Evolutionary conservation across 2,113 vertebrate genomes (phyloP).

Genomic region (Addax nasomaculatus): DNA sequence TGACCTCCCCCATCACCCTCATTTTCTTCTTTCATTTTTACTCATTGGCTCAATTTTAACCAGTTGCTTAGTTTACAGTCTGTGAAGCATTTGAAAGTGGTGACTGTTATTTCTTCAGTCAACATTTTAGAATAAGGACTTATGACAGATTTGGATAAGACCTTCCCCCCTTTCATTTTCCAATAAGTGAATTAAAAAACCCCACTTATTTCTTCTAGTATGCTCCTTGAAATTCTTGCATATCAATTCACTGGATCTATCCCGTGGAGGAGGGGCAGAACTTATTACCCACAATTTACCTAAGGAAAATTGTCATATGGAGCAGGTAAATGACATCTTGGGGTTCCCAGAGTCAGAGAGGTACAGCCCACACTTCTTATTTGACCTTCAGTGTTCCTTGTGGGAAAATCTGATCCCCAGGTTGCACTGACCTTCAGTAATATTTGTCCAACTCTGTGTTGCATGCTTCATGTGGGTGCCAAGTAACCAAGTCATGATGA

Average conservation of each 20-base stretch:
- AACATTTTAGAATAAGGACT: background rate
- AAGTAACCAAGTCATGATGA: background rate
- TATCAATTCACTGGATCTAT: background rate
- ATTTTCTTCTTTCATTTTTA: background rate
- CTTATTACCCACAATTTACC: background rate
- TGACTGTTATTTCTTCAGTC: background rate
- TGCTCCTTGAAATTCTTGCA: background rate
- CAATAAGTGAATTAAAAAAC: background rate
- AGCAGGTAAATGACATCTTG: background rate
- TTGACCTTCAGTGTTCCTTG: background rate
- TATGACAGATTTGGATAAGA: background rate
- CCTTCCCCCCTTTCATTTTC: background rate
- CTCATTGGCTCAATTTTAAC: background rate
- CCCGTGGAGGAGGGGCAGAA: background rate
- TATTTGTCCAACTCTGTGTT: background rate
- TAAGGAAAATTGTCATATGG: background rate
- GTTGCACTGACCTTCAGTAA: background rate
- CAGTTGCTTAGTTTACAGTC: background rate
- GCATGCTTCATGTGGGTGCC: background rate
- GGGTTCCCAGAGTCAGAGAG: background rate
- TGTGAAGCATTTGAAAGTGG: background rate
- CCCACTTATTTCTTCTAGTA: background rate
- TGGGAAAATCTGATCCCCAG: background rate
- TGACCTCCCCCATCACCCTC: background rate
- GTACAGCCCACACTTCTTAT: background rate